Percentiles rank a stretch among this genome's conserved stretches.
Conservation (phyloP, 1,140 invertebrate species). For the Tyrophagus putrescentiae region DNA sequence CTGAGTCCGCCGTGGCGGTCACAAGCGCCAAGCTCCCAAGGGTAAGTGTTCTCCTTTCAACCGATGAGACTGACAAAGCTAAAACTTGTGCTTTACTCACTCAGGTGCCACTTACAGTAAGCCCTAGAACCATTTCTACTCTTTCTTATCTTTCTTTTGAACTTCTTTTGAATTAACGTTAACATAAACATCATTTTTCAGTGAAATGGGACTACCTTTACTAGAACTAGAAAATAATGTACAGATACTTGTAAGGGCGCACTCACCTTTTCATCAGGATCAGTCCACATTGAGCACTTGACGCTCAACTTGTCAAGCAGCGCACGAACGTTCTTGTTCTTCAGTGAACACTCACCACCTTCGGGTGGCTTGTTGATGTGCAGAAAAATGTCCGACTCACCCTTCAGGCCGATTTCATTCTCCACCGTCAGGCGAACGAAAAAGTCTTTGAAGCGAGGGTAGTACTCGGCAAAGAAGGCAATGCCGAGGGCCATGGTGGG, state of each 20-base stretch:
- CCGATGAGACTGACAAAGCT: not conserved
- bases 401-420: slow-evolving; percentile 27
- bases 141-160: no score
- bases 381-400: slow-evolving; percentile 30
- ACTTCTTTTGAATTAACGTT: no score
- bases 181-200: no score
- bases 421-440: slow-evolving; percentile 28
- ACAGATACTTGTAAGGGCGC: no score
- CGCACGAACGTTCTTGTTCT: slow-evolving; percentile 25
- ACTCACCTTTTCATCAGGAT: no score
- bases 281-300: slow-evolving; percentile 29
- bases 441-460: slow-evolving; percentile 30
- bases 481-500: slow-evolving; percentile 30
- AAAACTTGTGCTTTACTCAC: not conserved
- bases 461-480: slow-evolving; percentile 29
- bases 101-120: slow-evolving; percentile 80
- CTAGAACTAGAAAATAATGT: no score
- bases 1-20: slow-evolving; percentile 88
- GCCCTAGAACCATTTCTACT: slow-evolving; percentile 93
- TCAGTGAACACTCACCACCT: slow-evolving; percentile 27
- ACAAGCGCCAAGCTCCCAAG: slow-evolving; percentile 94
- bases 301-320: slow-evolving; percentile 29
- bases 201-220: no score
- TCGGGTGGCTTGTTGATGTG: slow-evolving; percentile 31
- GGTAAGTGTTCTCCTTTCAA: slow-evolving; percentile 40